Evolutionary conservation across 2,888 invertebrate genomes (phyloP).

Genomic region (Tachina fera): DNA sequence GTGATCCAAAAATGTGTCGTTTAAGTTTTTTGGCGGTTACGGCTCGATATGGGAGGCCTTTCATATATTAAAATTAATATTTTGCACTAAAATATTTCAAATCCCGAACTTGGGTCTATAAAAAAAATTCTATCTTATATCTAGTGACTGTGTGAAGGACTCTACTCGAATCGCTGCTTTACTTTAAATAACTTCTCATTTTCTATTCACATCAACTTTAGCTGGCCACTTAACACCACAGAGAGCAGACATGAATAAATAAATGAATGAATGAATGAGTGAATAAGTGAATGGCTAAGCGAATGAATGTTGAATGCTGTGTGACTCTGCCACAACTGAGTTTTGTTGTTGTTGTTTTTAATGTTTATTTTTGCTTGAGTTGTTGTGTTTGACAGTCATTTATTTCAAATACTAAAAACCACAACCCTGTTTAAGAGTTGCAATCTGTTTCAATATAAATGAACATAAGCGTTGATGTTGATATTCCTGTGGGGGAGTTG

Average conservation of each 20-base stretch:
- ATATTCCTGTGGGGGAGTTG: slow-evolving; percentile 68
- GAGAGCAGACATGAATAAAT: slow-evolving; percentile 22
- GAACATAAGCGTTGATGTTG: slow-evolving; percentile 76
- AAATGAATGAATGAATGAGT: slow-evolving; percentile 6
- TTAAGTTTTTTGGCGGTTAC: no score
- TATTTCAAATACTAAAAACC: slow-evolving; percentile 80
- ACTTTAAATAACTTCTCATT: slow-evolving; percentile 39
- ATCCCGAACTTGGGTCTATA: no score
- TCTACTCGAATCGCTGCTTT: background rate
- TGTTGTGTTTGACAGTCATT: slow-evolving; percentile 76
- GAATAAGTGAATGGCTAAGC: slow-evolving; percentile 7
- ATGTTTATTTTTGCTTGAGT: slow-evolving; percentile 24
- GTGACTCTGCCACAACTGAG: slow-evolving; percentile 51
- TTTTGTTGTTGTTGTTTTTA: slow-evolving; percentile 29
- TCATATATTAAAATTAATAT: no score
- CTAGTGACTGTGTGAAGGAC: background rate
- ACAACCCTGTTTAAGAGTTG: slow-evolving; percentile 79
- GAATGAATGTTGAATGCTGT: slow-evolving; percentile 40
- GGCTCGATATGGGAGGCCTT: no score
- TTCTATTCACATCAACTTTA: slow-evolving; percentile 35
- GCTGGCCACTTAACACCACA: slow-evolving; percentile 56
- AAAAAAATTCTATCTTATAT: no score
- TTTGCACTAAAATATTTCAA: no score
- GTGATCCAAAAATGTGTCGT: no score
- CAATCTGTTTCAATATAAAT: slow-evolving; percentile 83